These are phyloP conservation scores for Chelon auratus DNA, from an alignment of 2,797 vertebrate genomes.

Conservation along the genomic window DNA sequence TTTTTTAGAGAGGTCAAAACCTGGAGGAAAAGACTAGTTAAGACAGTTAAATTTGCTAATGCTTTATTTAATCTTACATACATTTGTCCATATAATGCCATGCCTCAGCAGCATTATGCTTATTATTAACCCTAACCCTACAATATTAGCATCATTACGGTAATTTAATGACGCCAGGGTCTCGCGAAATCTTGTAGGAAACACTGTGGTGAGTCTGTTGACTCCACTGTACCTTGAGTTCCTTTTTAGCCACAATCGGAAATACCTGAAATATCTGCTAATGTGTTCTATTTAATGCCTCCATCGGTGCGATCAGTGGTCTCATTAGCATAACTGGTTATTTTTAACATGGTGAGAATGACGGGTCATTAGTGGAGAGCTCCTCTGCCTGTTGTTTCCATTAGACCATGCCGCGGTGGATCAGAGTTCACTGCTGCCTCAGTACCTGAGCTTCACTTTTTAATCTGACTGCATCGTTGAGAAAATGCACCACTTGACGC, in stretches of 20 bases:
- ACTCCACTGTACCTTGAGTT: background rate
- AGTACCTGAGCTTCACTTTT: constrained; percentile 33
- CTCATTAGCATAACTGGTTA: constrained; percentile 29
- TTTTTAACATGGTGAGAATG: constrained; percentile 32
- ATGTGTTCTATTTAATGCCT: constrained; percentile 18
- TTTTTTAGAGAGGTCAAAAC: too few relatives aligned
- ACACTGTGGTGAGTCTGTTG: background rate
- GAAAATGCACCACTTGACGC: constrained; percentile 28
- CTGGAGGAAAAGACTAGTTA: too few relatives aligned
- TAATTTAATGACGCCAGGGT: too few relatives aligned
- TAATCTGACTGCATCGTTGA: constrained; percentile 44
- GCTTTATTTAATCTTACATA: too few relatives aligned
- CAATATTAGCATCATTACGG: too few relatives aligned
- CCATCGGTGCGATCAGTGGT: constrained; percentile 30
- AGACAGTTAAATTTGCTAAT: too few relatives aligned
- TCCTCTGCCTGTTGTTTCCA: constrained; percentile 42
- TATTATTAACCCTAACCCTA: too few relatives aligned
- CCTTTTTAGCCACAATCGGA: too few relatives aligned
- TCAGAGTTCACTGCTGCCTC: constrained; percentile 33
- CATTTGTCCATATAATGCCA: too few relatives aligned
- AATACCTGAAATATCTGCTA: constrained; percentile 1
- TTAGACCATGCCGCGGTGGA: constrained; percentile 21
- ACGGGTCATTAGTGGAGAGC: constrained; percentile 33
- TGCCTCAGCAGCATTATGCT: too few relatives aligned
- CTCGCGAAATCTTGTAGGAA: too few relatives aligned